Evolutionary conservation across 2,888 invertebrate genomes (phyloP).

Genomic region (Dicyrtomina minuta): DNA sequence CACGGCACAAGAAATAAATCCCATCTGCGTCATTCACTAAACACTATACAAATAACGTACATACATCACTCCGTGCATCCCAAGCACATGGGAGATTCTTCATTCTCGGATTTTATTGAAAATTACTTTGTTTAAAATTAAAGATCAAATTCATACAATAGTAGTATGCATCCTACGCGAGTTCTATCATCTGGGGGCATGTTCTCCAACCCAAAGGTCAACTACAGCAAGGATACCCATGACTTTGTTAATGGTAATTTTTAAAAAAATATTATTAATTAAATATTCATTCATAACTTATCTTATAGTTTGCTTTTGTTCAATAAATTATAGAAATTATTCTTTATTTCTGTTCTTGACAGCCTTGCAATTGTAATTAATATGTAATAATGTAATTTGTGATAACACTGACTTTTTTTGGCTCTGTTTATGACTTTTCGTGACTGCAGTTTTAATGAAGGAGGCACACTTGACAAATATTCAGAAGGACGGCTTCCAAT

Average conservation of each 20-base stretch:
- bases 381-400: background rate
- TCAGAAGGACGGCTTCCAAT: conserved; percentile 44
- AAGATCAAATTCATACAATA: background rate
- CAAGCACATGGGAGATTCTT: too few species aligned
- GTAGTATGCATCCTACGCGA: conserved; percentile 11
- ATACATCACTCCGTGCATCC: too few species aligned
- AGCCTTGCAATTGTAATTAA: too few species aligned
- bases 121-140: background rate
- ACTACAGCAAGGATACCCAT: conserved; percentile 44
- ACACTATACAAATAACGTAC: too few species aligned
- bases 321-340: background rate
- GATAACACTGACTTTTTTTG: background rate
- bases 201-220: conserved; percentile 28
- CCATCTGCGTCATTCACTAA: too few species aligned
- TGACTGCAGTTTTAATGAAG: conserved; percentile 44
- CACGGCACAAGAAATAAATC: too few species aligned
- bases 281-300: too few species aligned
- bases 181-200: background rate
- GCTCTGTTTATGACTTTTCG: too few species aligned
- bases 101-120: too few species aligned
- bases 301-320: too few species aligned
- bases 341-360: too few species aligned
- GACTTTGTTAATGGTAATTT: conserved; percentile 43
- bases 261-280: too few species aligned
- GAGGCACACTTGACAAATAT: conserved; percentile 46